phyloP scores from a whole-genome alignment of 1,140 invertebrate species.

The Drosophila insularis region DNA sequence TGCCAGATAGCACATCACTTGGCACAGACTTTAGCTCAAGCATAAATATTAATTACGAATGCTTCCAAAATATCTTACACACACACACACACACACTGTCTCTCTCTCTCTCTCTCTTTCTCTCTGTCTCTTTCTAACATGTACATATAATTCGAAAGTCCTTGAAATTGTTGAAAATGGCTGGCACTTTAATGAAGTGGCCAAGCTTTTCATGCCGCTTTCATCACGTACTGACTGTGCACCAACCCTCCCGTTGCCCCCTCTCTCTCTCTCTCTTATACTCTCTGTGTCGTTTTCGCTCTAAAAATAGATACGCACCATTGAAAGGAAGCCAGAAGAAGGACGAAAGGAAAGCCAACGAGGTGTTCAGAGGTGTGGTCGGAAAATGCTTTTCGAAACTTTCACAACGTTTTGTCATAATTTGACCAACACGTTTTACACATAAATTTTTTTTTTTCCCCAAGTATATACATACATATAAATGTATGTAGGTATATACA shows the following conservation, averaged over 20 bases:
- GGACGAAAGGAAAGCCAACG: neutral
- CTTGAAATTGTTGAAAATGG: conserved; percentile 21
- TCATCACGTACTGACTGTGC: conserved; percentile 11
- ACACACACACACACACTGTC: conserved; percentile 16
- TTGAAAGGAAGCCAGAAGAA: neutral
- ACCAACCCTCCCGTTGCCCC: too few species aligned
- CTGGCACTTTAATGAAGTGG: conserved; percentile 30
- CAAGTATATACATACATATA: conserved; percentile 26
- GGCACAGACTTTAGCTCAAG: conserved; percentile 22
- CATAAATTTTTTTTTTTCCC: conserved; percentile 53
- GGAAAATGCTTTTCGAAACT: conserved; percentile 72
- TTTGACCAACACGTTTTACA: conserved; percentile 63
- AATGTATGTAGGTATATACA: neutral
- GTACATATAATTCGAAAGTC: neutral
- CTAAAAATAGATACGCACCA: conserved; percentile 1
- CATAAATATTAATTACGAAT: conserved; percentile 63
- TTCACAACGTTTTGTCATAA: conserved; percentile 70
- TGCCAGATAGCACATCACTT: conserved; percentile 38
- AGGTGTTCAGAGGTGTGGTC: conserved; percentile 35
- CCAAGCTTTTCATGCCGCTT: conserved; percentile 26
- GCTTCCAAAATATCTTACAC: conserved; percentile 17
- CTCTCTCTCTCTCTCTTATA: neutral
- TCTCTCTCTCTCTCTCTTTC: neutral
- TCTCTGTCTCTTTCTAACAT: neutral
- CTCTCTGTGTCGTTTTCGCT: neutral